Evolutionary conservation across 2,113 vertebrate species (phyloP).

Genomic region (Vulpes lagopus): DNA sequence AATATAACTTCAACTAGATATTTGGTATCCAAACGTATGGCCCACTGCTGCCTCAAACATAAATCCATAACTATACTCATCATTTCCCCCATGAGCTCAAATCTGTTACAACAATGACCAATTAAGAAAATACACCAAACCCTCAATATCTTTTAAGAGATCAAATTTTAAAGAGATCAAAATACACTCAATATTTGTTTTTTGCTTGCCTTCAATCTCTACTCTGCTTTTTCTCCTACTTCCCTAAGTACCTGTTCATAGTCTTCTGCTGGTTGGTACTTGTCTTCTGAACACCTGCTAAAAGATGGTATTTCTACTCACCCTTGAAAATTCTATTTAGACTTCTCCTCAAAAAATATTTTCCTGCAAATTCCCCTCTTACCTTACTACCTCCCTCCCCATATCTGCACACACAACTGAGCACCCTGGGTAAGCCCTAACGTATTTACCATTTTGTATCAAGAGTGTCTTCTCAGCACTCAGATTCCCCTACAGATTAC

Average conservation of each 20-base stretch:
- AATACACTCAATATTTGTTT: background rate
- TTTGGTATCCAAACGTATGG: background rate
- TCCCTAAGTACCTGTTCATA: background rate
- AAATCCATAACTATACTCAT: background rate
- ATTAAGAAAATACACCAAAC: background rate
- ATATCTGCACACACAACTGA: background rate
- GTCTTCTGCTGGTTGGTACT: background rate
- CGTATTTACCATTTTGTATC: background rate
- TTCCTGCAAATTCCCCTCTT: background rate
- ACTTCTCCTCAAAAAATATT: background rate
- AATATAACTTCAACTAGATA: background rate
- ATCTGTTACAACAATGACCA: background rate
- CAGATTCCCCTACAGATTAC: background rate
- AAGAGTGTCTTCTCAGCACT: background rate
- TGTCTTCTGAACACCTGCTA: background rate
- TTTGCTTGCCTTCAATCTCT: background rate
- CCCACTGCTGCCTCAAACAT: background rate
- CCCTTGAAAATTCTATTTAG: background rate
- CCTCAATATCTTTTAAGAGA: background rate
- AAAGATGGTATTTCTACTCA: background rate
- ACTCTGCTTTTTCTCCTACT: background rate
- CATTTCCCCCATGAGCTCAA: background rate
- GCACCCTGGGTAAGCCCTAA: background rate
- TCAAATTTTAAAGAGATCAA: background rate
- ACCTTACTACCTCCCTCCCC: background rate